Percentiles rank a stretch among this genome's conserved stretches.
phyloP scores from a whole-genome alignment of 2,113 vertebrate genomes.

The Cyanoramphus novaezelandiae region DNA sequence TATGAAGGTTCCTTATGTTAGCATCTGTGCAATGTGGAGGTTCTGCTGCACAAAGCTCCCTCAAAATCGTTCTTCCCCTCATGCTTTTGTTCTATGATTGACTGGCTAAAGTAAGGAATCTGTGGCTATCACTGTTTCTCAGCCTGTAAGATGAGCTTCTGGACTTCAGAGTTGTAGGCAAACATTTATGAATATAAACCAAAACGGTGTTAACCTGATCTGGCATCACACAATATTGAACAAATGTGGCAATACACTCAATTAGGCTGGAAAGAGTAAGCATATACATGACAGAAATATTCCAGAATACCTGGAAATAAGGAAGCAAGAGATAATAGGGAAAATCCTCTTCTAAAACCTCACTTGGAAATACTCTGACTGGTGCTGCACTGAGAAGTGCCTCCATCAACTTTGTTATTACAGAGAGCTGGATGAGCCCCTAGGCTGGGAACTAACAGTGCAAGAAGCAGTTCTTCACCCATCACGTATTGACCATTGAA shows the following conservation, averaged over 20 bases:
- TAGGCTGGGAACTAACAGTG: neutral
- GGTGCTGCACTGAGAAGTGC: neutral
- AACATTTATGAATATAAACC: neutral
- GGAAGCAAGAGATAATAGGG: neutral
- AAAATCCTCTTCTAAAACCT: neutral
- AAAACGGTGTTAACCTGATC: neutral
- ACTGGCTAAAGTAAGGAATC: neutral
- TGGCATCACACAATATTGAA: fast-evolving
- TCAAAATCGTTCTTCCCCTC: neutral
- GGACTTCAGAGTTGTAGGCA: neutral
- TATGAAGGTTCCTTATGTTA: neutral
- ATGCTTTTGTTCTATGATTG: fast-evolving
- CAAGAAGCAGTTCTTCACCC: neutral
- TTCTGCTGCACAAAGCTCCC: neutral
- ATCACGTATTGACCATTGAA: neutral
- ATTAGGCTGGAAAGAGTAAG: neutral
- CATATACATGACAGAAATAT: fast-evolving
- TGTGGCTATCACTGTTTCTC: neutral
- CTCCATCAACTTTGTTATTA: neutral
- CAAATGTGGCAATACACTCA: neutral
- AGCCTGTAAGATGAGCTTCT: neutral
- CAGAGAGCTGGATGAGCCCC: neutral
- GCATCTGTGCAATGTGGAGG: neutral
- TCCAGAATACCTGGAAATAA: neutral
- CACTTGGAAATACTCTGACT: neutral